Base-by-base conservation (phyloP, 2,113 vertebrate species). In the Chaenocephalus aceratus region DNA sequence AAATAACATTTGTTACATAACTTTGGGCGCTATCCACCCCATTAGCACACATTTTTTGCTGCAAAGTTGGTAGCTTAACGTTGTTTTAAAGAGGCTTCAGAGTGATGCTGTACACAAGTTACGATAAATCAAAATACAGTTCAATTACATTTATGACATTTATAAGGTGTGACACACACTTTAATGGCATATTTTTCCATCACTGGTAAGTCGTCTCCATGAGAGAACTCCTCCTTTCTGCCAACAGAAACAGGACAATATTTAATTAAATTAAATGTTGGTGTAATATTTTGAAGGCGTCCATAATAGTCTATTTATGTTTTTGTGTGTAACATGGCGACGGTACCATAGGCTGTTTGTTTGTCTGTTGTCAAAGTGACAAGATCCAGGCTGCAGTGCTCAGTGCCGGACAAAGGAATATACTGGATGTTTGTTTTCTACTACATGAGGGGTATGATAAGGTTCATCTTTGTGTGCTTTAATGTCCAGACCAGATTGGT, bases 401-500 rank as follows among this genome's bases (percentile, higher is more conserved):
- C 10, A 61, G 15, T 57, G 53, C 12, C 30, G 1, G 36, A 45
- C 15, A 69, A 14, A 64, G 10, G 13, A 51, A 23, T 36, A 52
- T 78, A 41, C 36, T 41, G 36, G 5, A 11, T 61, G 41, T 52
- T 34, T 68, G 67, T 76, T 62, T 71, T 64, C 61, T 23, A 46
- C 18, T 62, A 51, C 13, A 51, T 6, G 15, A 15, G 5, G 5
- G 6, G 14, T 51, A 16, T 45, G 53, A 83, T 79, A 34, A 69
- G n/a, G 49, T 41, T 65, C 44, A 44, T 79, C 53, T 45, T 49
- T 12, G 26, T 5, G 65, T 15, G 44, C 1, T 10, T 45, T 75
- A 15, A 63, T 13, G 14, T 60, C 44, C 67, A 73, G 23, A 70
- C 23, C 60, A 62, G 65, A 79, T 49, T 51, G 62, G 66, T 52